A percentile compares a stretch with the other conserved stretches of the same genome.
phyloP scores from a whole-genome alignment of 2,113 vertebrate species.

The Phalacrocorax carbo region DNA sequence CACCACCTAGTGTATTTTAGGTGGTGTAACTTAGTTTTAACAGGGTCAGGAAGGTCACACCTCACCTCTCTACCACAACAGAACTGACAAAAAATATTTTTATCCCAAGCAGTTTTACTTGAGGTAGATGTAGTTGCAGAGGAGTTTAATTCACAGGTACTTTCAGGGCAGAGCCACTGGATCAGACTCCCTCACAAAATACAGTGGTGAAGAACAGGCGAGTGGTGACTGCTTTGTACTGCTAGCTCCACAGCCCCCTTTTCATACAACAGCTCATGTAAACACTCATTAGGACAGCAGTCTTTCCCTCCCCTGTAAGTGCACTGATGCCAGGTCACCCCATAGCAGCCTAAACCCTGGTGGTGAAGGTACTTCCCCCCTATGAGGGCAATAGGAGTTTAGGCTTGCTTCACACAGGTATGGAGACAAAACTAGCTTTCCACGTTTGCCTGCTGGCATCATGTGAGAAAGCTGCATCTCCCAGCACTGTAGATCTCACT shows the following conservation, averaged over 20 bases:
- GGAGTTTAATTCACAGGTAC: not conserved
- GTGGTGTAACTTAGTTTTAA: not conserved
- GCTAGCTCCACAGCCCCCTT: not conserved
- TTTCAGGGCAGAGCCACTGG: not conserved
- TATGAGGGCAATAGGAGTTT: fast-evolving
- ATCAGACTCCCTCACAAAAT: not conserved
- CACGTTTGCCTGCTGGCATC: not conserved
- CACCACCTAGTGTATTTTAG: not conserved
- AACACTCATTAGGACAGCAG: not conserved
- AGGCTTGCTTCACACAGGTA: not conserved
- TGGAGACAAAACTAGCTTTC: not conserved
- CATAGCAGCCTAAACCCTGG: not conserved
- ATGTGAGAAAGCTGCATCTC: not conserved
- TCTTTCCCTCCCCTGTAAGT: not conserved
- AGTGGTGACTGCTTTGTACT: not conserved
- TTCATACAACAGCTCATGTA: not conserved
- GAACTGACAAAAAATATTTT: not conserved
- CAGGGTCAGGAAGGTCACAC: not conserved
- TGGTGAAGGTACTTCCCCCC: not conserved
- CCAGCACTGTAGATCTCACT: not conserved
- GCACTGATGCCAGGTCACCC: not conserved
- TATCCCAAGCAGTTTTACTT: not conserved
- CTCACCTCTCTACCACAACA: not conserved
- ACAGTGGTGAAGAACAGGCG: not conserved
- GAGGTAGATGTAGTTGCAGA: not conserved